Evolutionary conservation across 1,140 invertebrate genomes (phyloP).

Genomic region (Drosophila burlai): DNA sequence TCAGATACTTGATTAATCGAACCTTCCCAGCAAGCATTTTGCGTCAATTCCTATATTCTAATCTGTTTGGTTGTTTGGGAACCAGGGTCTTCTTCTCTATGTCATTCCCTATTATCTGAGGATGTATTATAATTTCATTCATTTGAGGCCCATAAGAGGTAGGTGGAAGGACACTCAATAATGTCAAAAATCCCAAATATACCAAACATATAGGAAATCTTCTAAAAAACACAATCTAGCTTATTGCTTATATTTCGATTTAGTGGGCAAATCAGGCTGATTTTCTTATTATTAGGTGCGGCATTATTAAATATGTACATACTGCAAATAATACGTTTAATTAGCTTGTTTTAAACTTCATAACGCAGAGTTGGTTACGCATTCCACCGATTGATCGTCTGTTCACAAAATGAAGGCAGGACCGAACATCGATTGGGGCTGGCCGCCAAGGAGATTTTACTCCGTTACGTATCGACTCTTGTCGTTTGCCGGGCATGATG

Average conservation of each 20-base stretch:
- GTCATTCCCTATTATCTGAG: too few relatives aligned
- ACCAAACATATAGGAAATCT: too few relatives aligned
- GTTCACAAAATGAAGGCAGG: not conserved
- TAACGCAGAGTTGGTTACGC: not conserved
- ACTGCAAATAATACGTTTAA: not conserved
- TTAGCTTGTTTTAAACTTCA: too few relatives aligned
- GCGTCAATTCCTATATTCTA: not conserved
- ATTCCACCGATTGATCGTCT: not conserved
- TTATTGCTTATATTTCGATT: too few relatives aligned
- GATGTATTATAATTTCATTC: too few relatives aligned
- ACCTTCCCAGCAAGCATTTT: not conserved
- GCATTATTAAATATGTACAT: not conserved
- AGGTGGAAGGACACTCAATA: not conserved
- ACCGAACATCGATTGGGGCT: not conserved
- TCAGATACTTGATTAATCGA: not conserved
- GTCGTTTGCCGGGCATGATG: not conserved
- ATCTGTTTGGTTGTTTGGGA: not conserved
- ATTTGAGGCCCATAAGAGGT: not conserved
- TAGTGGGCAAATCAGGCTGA: too few relatives aligned
- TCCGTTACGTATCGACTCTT: conserved; percentile 10
- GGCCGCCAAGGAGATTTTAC: not conserved
- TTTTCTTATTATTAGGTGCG: not conserved
- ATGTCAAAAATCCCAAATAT: too few relatives aligned
- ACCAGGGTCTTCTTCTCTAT: not conserved
- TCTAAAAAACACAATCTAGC: too few relatives aligned